Percentiles rank a stretch among this genome's conserved stretches.
Evolutionary conservation across 1,140 invertebrate genomes (phyloP).

Genomic region (Anoplolepis gracilipes): DNA sequence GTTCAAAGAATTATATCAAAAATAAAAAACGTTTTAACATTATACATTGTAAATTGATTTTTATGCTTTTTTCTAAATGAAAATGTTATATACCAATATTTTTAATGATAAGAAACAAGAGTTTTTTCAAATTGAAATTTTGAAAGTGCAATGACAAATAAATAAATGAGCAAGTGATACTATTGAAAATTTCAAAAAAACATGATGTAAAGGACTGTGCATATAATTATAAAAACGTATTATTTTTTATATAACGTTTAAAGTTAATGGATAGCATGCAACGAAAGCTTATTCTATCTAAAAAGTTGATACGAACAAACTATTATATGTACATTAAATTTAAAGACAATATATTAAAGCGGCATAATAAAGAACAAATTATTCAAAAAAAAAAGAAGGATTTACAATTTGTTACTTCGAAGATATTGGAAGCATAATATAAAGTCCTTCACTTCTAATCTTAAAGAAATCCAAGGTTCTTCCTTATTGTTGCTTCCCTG

Average conservation of each 20-base stretch:
- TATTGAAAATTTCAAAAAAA: conserved; percentile 1
- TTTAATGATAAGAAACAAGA: background rate
- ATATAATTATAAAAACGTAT: background rate
- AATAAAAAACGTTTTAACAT: background rate
- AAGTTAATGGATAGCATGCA: background rate
- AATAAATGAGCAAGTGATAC: background rate
- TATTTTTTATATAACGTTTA: background rate
- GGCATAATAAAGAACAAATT: conserved; percentile 19
- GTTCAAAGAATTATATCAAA: background rate
- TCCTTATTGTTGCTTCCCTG: background rate
- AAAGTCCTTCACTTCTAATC: conserved; percentile 24
- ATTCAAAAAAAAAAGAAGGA: background rate
- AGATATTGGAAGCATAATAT: background rate
- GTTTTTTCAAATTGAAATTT: background rate
- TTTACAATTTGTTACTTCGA: background rate
- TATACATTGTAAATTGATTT: background rate
- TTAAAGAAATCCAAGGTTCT: conserved; percentile 49
- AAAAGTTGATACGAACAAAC: background rate
- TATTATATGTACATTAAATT: background rate
- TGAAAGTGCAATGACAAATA: background rate
- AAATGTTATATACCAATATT: background rate
- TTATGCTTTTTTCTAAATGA: background rate
- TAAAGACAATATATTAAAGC: background rate
- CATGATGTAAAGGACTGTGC: background rate
- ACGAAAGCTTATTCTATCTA: background rate